These are phyloP conservation scores for Liodrosophila aerea DNA, from an alignment of 2,888 invertebrate species.

Conservation along the genomic window DNA sequence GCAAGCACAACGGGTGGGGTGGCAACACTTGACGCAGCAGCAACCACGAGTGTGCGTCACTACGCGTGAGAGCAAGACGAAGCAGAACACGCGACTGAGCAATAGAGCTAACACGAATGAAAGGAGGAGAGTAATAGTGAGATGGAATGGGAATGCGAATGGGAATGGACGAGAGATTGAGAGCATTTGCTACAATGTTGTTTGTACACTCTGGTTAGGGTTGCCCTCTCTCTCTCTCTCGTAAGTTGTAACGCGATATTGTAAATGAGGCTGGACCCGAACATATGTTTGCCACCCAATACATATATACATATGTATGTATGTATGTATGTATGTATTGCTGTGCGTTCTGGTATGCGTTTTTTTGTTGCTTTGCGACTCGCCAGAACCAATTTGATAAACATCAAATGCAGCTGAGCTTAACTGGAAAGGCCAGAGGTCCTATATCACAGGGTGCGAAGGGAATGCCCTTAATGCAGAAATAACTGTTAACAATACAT, in stretches of 20 bases:
- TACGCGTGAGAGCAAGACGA: slow-evolving; percentile 1
- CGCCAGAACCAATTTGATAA: background rate
- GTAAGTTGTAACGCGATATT: slow-evolving; percentile 56
- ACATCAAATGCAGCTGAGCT: slow-evolving; percentile 10
- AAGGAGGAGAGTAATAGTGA: slow-evolving; percentile 18
- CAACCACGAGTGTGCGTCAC: background rate
- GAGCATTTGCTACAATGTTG: slow-evolving; percentile 21
- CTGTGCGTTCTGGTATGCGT: background rate
- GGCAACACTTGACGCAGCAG: background rate
- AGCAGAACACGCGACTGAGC: slow-evolving; percentile 11
- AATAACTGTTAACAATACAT: too few species aligned
- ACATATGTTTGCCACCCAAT: slow-evolving; percentile 67
- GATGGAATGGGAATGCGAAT: slow-evolving; percentile 1
- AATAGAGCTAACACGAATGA: too few species aligned
- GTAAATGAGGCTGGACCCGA: slow-evolving; percentile 62
- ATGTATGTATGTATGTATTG: background rate
- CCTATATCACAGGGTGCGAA: too few species aligned
- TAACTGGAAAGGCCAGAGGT: slow-evolving; percentile 25
- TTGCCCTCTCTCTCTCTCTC: background rate
- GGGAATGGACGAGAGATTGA: background rate
- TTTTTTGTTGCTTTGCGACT: slow-evolving; percentile 20
- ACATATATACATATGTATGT: background rate
- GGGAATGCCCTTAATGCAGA: too few species aligned
- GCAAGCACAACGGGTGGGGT: slow-evolving; percentile 22
- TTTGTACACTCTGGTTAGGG: slow-evolving; percentile 40